These are phyloP conservation scores for Lepas anatifera DNA, from an alignment of 2,888 invertebrate genomes.

Conservation along the genomic window DNA sequence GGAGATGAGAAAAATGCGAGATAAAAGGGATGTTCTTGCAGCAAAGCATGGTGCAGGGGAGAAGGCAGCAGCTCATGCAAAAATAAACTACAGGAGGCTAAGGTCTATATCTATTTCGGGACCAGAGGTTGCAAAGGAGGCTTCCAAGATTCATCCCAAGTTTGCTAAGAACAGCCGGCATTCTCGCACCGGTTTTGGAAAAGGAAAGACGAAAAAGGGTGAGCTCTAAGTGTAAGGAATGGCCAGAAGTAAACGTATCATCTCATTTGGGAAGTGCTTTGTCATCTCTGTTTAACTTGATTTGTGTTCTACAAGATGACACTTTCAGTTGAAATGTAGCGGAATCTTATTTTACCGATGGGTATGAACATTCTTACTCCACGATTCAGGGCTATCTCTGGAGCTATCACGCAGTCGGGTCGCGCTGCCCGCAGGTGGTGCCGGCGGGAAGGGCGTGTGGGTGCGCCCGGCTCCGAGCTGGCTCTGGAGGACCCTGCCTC, in stretches of 20 bases:
- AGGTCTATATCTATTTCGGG: background rate
- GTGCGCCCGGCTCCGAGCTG: constrained; percentile 77
- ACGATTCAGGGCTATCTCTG: background rate
- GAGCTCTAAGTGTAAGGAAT: background rate
- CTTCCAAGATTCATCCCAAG: background rate
- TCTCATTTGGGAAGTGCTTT: too few relatives aligned
- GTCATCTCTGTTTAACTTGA: background rate
- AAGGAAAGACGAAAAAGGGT: background rate
- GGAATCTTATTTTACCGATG: background rate
- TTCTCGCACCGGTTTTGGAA: background rate
- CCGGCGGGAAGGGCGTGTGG: constrained; percentile 89
- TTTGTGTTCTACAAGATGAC: background rate
- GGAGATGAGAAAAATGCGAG: too few relatives aligned
- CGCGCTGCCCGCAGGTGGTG: constrained; percentile 56
- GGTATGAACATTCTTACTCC: background rate
- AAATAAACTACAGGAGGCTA: background rate
- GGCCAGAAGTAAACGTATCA: too few relatives aligned
- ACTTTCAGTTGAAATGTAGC: background rate
- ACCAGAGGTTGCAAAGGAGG: too few relatives aligned
- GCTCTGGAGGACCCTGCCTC: constrained; percentile 47
- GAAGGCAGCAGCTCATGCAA: too few relatives aligned
- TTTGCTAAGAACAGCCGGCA: background rate
- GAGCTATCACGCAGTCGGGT: background rate
- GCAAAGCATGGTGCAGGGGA: too few relatives aligned
- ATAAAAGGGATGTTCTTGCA: too few relatives aligned